Evolutionary conservation across 1,140 invertebrate species (phyloP).

Genomic region (Hycleus cichorii): DNA sequence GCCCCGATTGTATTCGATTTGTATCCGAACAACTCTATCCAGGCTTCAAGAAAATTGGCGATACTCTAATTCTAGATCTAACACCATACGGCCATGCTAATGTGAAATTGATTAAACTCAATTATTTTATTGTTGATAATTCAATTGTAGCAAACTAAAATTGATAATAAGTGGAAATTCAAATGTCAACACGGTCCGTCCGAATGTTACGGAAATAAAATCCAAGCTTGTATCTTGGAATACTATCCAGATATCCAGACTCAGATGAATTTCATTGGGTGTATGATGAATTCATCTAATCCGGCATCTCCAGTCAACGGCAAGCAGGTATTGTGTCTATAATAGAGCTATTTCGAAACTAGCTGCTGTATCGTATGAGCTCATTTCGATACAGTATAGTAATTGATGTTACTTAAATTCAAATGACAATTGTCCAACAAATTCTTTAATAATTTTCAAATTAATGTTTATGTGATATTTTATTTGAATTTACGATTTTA

Average conservation of each 20-base stretch:
- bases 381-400: too few species aligned
- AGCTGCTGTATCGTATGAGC: too few species aligned
- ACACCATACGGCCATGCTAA: slow-evolving; percentile 1
- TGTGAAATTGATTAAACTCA: background rate
- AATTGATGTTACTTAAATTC: too few species aligned
- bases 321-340: background rate
- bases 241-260: slow-evolving; percentile 13
- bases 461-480: too few species aligned
- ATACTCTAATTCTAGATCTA: slow-evolving; percentile 17
- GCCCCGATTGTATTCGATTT: slow-evolving; percentile 42
- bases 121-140: too few species aligned
- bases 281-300: background rate
- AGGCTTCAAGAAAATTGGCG: background rate
- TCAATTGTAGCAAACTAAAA: too few species aligned
- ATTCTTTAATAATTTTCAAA: too few species aligned
- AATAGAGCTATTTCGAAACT: too few species aligned
- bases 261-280: slow-evolving; percentile 2
- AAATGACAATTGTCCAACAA: too few species aligned
- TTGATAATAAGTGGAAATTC: slow-evolving; percentile 40
- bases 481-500: too few species aligned
- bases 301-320: background rate
- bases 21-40: slow-evolving; percentile 34
- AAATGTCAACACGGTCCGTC: slow-evolving; percentile 54
- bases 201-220: slow-evolving; percentile 55
- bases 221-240: slow-evolving; percentile 51